Evolutionary conservation across 2,888 invertebrate genomes (phyloP).

Genomic region (Euplexia lucipara): DNA sequence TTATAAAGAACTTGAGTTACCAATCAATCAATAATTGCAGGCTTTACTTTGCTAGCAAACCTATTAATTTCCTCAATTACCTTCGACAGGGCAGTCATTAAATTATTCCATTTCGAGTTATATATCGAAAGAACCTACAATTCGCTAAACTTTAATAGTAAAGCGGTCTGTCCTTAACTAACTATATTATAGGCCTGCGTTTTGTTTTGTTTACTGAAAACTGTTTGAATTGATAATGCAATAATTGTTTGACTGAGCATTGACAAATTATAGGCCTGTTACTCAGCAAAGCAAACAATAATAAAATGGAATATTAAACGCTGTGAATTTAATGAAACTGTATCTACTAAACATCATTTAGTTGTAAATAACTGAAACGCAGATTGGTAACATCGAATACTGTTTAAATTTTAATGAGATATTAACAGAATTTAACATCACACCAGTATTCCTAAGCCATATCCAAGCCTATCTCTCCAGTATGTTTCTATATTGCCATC

Average conservation of each 20-base stretch:
- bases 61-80: constrained; percentile 50
- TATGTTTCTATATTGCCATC: no score
- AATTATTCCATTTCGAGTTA: constrained; percentile 29
- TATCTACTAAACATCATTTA: neutral
- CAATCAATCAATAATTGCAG: constrained; percentile 37
- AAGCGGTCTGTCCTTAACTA: constrained; percentile 51
- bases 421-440: no score
- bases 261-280: constrained; percentile 6
- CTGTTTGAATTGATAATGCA: constrained; percentile 3
- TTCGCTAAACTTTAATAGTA: constrained; percentile 34
- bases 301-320: neutral
- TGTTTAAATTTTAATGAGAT: no score
- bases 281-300: neutral
- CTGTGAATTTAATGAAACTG: neutral
- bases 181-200: constrained; percentile 18
- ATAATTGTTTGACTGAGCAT: constrained; percentile 5
- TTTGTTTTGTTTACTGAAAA: constrained; percentile 33
- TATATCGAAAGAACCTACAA: constrained; percentile 20
- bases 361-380: neutral
- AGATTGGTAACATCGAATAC: neutral
- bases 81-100: constrained; percentile 30
- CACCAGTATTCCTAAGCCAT: no score
- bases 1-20: constrained; percentile 9
- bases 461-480: no score
- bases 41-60: constrained; percentile 27